Evolutionary conservation across 2,888 invertebrate genomes (phyloP).

Genomic region (Drosophila meridionalis): DNA sequence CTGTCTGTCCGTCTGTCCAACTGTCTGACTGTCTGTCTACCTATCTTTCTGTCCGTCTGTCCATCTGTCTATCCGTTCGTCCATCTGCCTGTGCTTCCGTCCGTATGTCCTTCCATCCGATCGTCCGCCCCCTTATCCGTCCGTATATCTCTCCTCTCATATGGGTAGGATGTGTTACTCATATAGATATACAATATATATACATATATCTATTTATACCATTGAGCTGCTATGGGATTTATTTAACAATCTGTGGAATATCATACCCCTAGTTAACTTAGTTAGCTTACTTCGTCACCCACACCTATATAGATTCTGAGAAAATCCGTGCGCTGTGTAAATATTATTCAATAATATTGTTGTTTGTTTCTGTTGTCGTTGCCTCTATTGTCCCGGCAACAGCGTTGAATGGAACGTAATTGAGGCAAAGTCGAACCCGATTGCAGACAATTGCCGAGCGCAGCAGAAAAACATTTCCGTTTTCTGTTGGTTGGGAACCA

Average conservation of each 20-base stretch:
- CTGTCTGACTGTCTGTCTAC: background rate
- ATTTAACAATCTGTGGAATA: background rate
- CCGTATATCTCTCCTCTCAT: no score
- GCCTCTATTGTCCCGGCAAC: conserved; percentile 4
- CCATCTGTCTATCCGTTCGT: background rate
- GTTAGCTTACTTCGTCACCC: background rate
- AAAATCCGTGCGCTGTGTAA: background rate
- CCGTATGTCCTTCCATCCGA: no score
- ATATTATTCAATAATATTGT: background rate
- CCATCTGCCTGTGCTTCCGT: background rate
- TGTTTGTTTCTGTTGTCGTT: background rate
- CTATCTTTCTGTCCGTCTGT: background rate
- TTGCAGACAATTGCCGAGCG: conserved; percentile 18
- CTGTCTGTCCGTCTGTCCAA: background rate
- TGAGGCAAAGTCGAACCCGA: background rate
- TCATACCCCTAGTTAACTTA: background rate
- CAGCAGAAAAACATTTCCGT: conserved; percentile 37
- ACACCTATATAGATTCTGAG: background rate
- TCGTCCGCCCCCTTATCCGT: background rate
- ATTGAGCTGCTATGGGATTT: background rate
- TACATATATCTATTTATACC: no score
- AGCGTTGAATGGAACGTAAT: background rate
- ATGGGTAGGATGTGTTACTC: no score
- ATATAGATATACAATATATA: no score
- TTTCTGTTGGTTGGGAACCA: conserved; percentile 12